Base-by-base conservation (phyloP, 2,797 vertebrate species). In the Mormyrus hasselquistii region DNA sequence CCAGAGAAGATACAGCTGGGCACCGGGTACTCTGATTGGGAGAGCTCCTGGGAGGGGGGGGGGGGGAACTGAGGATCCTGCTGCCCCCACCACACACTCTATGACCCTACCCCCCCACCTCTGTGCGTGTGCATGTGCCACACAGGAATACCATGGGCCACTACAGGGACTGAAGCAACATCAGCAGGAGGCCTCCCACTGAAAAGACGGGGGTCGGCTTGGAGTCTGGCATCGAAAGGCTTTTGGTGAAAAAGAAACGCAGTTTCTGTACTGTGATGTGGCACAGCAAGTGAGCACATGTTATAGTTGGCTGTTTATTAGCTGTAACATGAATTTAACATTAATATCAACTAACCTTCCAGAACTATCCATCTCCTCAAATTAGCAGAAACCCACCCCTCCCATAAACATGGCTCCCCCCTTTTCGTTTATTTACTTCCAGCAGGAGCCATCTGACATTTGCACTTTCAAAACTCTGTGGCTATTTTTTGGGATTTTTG, bases 371-470 rank as follows among this genome's bases (percentile, higher is more conserved):
- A 49, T 83, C 41, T 83, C 41, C 7, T 22, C 19, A 22, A 19
- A 84, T 49, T 47, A 25, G 9, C 82, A 47, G 82, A 84, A 47
- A 10, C 82, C 44, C 49, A 3, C 9, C 82, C 49, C 44, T 9
- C 82, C 44, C 22, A 47, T 25, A 47, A 47, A n/a, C 82, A 47
- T 22, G 82, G 1, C 34, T 4, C 16, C 29, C 76, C 65, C 2
- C 29, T 5, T 10, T 69, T 69, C 1, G 3, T 14, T 83, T 49
- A 93, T 94, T 92, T 93, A 93, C 92, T 95, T 94, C 95, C 94
- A 94, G 90, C 92, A 93, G 93, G 96, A 96, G 95, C 94, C 95
- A 96, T 96, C 94, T 91, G 91, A 94, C 92, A 93, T 94, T 96
- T 94, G 94, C 91, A 90, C 94, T 87, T 91, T 92, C 88, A 89